phyloP scores from a whole-genome alignment of 2,888 invertebrate species.

The Rhingia campestris region DNA sequence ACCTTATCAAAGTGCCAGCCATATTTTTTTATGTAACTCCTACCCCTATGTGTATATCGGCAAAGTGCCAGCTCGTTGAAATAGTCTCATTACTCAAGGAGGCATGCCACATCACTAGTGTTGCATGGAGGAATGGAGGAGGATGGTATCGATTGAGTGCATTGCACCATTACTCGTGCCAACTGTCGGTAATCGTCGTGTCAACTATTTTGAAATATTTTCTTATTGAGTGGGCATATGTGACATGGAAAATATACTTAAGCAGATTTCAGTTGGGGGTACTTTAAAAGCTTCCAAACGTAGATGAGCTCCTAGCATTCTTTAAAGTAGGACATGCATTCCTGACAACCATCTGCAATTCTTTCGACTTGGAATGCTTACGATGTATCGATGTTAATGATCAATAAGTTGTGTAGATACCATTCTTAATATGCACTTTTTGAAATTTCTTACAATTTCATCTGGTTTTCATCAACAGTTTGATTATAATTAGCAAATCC shows the following conservation, averaged over 20 bases:
- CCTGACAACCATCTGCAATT: too few species aligned
- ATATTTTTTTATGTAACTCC: too few species aligned
- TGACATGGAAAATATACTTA: not conserved
- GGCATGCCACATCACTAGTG: not conserved
- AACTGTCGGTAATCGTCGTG: conserved; percentile 16
- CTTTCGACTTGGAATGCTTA: too few species aligned
- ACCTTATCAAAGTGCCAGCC: too few species aligned
- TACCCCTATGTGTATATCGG: too few species aligned
- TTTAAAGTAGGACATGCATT: too few species aligned
- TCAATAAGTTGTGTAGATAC: not conserved
- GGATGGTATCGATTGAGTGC: conserved; percentile 7
- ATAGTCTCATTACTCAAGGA: not conserved
- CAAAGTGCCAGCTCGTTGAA: conserved; percentile 15
- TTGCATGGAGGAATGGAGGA: not conserved
- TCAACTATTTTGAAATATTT: conserved; percentile 12
- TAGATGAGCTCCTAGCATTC: not conserved
- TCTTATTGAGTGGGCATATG: not conserved
- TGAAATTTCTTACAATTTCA: not conserved
- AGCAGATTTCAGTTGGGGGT: not conserved
- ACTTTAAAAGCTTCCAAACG: not conserved
- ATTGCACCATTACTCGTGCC: conserved; percentile 18
- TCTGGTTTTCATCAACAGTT: not conserved
- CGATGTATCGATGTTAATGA: not conserved
- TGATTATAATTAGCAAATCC: conserved; percentile 1
- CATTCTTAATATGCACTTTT: not conserved